Base-by-base conservation (phyloP, 2,888 invertebrate genomes). In the Sericinus montela region DNA sequence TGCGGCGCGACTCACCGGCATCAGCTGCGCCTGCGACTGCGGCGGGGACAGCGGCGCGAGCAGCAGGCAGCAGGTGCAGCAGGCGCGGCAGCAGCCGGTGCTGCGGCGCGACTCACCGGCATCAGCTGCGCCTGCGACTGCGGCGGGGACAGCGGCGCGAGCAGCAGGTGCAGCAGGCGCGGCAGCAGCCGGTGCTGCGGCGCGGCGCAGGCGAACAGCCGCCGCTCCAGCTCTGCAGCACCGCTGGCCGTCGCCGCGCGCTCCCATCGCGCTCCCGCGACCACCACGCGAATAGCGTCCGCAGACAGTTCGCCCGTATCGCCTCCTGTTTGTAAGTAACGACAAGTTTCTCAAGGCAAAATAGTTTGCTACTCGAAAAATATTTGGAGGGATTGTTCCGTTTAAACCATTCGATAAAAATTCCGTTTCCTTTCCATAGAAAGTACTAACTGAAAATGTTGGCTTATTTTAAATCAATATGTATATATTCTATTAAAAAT, bases 121-220 rank as follows among this genome's bases (percentile, higher is more conserved):
- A 83, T 72, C 1, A 76, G 71, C 29, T 77, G 77, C 74, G 83
- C 86, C 34, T n/a, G 48, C 54, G 55, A 36, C 16, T 19, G 48
- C 54, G 55, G 41, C 16, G 30, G 32, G 36, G 37, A 49, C n/a
- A 51, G 58, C 15, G 62, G 60, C 48, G 63, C 56, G 10, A 66
- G 66, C 65, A 86, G 76, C 63, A 85, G 75, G 51, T 82, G 83
- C 68, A 86, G 75, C 65, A 87, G 75, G 11, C 87, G 75, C 60
- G 86, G 86, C 74, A 86, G 74, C 67, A 87, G 73, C 60, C 85
- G 82, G 68, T 87, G 84, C 69, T 82, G 85, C 62, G 81, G 84
- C 67, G 79, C 81, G 59, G 72, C 72, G 67, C 69, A 64, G 23
- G 82, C 79, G 74, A 86, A 86, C 73, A 83, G 72, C 1, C 76